These are phyloP conservation scores for Poecilia wingei DNA, from an alignment of 2,797 vertebrate genomes.

Conservation along the genomic window DNA sequence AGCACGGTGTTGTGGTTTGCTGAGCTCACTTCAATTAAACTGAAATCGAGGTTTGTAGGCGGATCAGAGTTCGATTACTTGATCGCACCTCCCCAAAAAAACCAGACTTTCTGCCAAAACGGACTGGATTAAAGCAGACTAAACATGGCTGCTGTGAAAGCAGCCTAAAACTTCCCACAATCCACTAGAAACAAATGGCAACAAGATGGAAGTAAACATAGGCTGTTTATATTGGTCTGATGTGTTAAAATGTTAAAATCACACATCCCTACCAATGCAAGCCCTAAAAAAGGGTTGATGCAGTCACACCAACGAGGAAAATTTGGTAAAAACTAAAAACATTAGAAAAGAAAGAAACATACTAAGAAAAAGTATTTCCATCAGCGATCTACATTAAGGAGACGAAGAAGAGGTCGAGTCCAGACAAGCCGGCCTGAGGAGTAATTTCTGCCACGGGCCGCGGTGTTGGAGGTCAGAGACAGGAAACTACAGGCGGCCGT, in stretches of 20 bases:
- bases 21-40: too few species aligned
- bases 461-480: slow-evolving; percentile 25
- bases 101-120: too few species aligned
- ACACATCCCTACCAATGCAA: not conserved
- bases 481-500: slow-evolving; percentile 23
- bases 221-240: too few species aligned
- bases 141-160: too few species aligned
- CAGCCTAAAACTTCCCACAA: too few species aligned
- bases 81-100: too few species aligned
- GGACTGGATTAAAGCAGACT: too few species aligned
- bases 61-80: not conserved
- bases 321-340: not conserved
- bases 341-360: not conserved
- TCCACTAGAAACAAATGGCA: too few species aligned
- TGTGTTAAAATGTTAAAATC: not conserved
- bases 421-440: not conserved
- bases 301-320: not conserved
- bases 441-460: not conserved
- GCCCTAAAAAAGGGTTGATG: not conserved
- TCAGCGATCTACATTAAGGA: not conserved
- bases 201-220: too few species aligned
- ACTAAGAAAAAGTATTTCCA: not conserved
- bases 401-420: not conserved
- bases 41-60: not conserved
- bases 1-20: not conserved